Conservation (phyloP, 2,888 invertebrate genomes). For the Drosophila maculinotata region DNA sequence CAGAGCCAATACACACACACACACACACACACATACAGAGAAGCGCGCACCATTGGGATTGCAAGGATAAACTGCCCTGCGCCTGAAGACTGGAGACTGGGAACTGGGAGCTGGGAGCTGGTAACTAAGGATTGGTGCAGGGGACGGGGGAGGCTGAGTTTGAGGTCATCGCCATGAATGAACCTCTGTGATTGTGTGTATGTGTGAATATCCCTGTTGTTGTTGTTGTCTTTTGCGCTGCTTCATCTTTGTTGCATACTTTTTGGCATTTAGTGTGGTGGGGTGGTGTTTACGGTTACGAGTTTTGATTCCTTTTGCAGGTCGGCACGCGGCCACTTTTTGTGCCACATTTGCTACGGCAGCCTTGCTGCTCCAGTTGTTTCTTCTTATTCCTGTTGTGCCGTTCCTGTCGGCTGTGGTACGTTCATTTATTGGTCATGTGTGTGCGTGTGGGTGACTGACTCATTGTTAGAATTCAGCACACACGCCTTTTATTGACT, state of each 20-base stretch:
- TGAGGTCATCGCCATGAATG: conserved; percentile 72
- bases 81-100: conserved; percentile 46
- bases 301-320: conserved; percentile 51
- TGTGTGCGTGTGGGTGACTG: conserved; percentile 14
- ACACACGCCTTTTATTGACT: conserved; percentile 32
- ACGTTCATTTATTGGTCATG: conserved; percentile 5
- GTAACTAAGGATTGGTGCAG: too few relatives aligned
- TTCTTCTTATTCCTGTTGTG: conserved; percentile 35
- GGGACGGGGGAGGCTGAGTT: conserved; percentile 25
- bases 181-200: conserved; percentile 36
- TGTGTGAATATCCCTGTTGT: conserved; percentile 14
- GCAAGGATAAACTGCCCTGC: conserved; percentile 59
- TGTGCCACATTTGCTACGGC: conserved; percentile 49
- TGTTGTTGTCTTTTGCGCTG: conserved; percentile 44
- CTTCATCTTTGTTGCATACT: conserved; percentile 72
- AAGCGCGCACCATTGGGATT: conserved; percentile 18
- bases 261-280: conserved; percentile 36
- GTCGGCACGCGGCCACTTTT: conserved; percentile 43
- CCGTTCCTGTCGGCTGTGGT: background rate
- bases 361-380: conserved; percentile 36
- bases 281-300: conserved; percentile 11
- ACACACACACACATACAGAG: conserved; percentile 16
- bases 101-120: conserved; percentile 16
- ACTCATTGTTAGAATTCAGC: conserved; percentile 31
- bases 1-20: conserved; percentile 18